Percentiles rank a stretch among this genome's conserved stretches.
These are phyloP conservation scores for Scatophagus argus DNA, from an alignment of 2,113 vertebrate genomes.

Conservation along the genomic window DNA sequence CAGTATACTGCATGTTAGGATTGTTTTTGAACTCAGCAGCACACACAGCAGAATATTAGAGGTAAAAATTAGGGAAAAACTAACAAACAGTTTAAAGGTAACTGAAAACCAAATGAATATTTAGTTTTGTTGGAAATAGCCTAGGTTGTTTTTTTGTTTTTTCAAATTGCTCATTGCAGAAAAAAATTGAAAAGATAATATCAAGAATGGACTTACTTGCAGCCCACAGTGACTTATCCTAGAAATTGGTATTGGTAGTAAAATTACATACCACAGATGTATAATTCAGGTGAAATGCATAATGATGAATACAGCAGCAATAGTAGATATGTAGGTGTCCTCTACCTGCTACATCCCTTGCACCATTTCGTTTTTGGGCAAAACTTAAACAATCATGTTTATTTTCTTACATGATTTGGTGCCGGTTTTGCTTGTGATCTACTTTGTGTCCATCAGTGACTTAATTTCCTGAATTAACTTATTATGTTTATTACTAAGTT, in stretches of 20 bases:
- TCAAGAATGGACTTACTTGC: not conserved
- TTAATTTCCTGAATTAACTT: conserved; percentile 57
- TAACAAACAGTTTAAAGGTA: not conserved
- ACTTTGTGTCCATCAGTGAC: conserved; percentile 24
- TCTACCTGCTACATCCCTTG: conserved; percentile 55
- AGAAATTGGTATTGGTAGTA: not conserved
- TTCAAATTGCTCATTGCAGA: not conserved
- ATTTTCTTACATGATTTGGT: conserved; percentile 8
- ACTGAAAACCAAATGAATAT: not conserved
- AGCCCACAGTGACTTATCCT: not conserved
- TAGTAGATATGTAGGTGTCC: conserved; percentile 34
- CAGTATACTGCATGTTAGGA: not conserved
- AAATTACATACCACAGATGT: not conserved
- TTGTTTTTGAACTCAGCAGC: not conserved
- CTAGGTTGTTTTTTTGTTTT: not conserved
- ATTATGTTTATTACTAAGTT: conserved; percentile 65
- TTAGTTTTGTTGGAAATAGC: not conserved
- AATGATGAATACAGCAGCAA: conserved; percentile 35
- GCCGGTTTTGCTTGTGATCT: conserved; percentile 18
- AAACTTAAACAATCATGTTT: conserved; percentile 7
- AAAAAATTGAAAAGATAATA: not conserved
- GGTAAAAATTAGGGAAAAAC: not conserved
- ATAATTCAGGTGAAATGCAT: not conserved
- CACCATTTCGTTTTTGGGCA: not conserved
- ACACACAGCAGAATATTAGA: not conserved